Percentiles rank a stretch among this genome's conserved stretches.
phyloP scores from a whole-genome alignment of 2,888 invertebrate genomes.

The Heteromurus nitidus region DNA sequence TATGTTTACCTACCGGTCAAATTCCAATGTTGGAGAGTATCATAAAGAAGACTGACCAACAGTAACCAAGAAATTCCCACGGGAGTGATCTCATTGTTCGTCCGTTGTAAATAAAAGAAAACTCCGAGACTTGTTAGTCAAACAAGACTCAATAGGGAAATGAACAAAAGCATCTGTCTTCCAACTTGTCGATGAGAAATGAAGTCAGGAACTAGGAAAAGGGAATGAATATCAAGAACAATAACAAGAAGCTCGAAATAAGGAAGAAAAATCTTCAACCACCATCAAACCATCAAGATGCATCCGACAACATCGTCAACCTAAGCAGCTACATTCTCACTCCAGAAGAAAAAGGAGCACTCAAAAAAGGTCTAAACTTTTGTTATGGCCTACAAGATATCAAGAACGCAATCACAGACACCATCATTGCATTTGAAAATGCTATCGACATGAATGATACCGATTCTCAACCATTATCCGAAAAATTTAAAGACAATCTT shows the following conservation, averaged over 20 bases:
- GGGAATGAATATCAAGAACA: too few relatives aligned
- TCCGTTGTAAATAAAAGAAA: constrained; percentile 80
- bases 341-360: too few relatives aligned
- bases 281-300: too few relatives aligned
- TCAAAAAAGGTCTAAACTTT: too few relatives aligned
- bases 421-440: neutral
- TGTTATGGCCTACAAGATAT: too few relatives aligned
- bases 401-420: neutral
- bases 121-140: constrained; percentile 83
- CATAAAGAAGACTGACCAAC: constrained; percentile 85
- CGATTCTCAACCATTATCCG: too few relatives aligned
- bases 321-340: too few relatives aligned
- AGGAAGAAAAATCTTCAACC: too few relatives aligned
- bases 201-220: constrained; percentile 77
- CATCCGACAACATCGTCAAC: too few relatives aligned
- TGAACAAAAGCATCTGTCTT: constrained; percentile 84
- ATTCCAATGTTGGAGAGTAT: constrained; percentile 80
- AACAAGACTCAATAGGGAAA: constrained; percentile 85
- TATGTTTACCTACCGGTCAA: constrained; percentile 59
- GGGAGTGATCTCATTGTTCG: constrained; percentile 73
- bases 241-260: too few relatives aligned
- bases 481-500: too few relatives aligned
- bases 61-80: constrained; percentile 83
- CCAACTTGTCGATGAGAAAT: constrained; percentile 86
- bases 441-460: neutral